These are phyloP conservation scores for Eupeodes luniger DNA, from an alignment of 2,888 invertebrate genomes.

Conservation along the genomic window DNA sequence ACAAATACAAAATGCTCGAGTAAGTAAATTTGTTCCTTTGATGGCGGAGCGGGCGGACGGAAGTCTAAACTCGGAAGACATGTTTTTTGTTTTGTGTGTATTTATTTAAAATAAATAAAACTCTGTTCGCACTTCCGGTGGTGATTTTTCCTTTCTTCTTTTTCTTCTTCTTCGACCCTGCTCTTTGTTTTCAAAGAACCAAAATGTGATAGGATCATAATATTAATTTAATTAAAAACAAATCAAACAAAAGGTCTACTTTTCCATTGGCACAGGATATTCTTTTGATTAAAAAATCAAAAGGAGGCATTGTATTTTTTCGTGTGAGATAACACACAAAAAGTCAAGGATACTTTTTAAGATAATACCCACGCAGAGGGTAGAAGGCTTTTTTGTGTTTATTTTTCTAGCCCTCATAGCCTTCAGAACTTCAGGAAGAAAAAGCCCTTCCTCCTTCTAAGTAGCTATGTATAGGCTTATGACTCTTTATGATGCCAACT, in stretches of 20 bases:
- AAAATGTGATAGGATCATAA: conserved; percentile 54
- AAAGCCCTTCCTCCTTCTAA: not conserved
- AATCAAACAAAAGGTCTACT: conserved; percentile 55
- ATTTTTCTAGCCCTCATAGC: conserved; percentile 1
- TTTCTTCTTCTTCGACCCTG: not conserved
- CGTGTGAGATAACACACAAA: conserved; percentile 60
- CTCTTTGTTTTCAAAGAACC: conserved; percentile 6
- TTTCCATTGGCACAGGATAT: conserved; percentile 53
- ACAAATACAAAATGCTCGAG: conserved; percentile 57
- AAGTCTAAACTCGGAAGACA: conserved; percentile 1
- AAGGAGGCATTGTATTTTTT: not conserved
- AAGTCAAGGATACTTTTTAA: conserved; percentile 57
- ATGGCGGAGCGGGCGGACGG: conserved; percentile 32
- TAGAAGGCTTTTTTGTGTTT: conserved; percentile 1
- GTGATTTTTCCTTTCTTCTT: conserved; percentile 30
- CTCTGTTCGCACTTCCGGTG: conserved; percentile 69
- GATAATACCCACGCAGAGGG: conserved; percentile 19
- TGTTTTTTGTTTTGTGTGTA: conserved; percentile 26
- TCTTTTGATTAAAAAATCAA: conserved; percentile 63
- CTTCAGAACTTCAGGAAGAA: not conserved
- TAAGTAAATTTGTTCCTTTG: conserved; percentile 68
- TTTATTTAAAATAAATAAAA: conserved; percentile 48
- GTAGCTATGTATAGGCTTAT: not conserved
- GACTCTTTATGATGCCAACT: conserved; percentile 52
- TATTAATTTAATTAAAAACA: conserved; percentile 73